phyloP scores from a whole-genome alignment of 2,888 invertebrate species.

The Fragum sueziense region DNA sequence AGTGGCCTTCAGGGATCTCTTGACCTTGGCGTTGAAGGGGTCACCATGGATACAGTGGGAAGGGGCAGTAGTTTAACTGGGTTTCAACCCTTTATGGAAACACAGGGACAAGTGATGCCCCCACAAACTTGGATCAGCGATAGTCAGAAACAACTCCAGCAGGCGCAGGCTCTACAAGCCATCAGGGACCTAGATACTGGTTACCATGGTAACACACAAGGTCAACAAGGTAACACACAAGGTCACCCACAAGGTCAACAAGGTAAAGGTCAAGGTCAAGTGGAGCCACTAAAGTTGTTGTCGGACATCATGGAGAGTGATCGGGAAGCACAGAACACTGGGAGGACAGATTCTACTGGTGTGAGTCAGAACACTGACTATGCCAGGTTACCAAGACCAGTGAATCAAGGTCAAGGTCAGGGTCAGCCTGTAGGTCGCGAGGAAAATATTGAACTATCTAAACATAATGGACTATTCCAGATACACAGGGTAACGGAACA shows the following conservation, averaged over 20 bases:
- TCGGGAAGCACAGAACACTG: conserved; percentile 31
- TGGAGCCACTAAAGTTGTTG: conserved; percentile 7
- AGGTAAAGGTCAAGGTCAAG: conserved; percentile 12
- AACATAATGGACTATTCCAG: conserved; percentile 64
- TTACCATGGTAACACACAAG: not conserved
- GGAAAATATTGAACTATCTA: conserved; percentile 42
- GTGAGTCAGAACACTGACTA: conserved; percentile 60
- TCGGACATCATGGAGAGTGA: conserved; percentile 13
- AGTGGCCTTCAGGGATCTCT: conserved; percentile 10
- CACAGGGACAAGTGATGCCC: conserved; percentile 57
- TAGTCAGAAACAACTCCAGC: conserved; percentile 7
- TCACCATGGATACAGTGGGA: not conserved
- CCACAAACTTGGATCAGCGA: conserved; percentile 4
- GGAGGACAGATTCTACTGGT: conserved; percentile 46
- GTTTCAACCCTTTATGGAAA: conserved; percentile 62
- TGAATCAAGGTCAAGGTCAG: conserved; percentile 17
- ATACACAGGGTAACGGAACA: conserved; percentile 34
- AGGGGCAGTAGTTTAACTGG: conserved; percentile 63
- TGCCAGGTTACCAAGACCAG: conserved; percentile 46
- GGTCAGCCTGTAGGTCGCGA: not conserved
- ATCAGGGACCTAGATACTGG: conserved; percentile 2
- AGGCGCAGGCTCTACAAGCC: conserved; percentile 1
- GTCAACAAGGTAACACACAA: conserved; percentile 2
- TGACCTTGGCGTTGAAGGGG: not conserved
- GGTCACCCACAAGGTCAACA: not conserved